Evolutionary conservation across 2,113 vertebrate species (phyloP).

Genomic region (Orientallactaga bullata): DNA sequence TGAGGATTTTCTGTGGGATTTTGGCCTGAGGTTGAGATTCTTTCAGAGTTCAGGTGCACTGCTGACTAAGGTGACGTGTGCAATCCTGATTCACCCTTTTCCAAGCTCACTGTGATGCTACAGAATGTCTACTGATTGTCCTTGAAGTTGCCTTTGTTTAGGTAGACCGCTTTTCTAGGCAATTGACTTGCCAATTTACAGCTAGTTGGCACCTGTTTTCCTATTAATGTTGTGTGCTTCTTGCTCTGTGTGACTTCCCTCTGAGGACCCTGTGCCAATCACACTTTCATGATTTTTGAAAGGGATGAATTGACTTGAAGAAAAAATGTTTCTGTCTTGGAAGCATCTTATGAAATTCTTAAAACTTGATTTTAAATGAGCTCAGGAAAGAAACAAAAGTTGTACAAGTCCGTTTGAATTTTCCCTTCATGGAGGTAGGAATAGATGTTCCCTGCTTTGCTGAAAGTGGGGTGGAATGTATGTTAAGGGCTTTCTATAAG

Average conservation of each 20-base stretch:
- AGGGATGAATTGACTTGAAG: constrained; percentile 73
- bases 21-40: constrained; percentile 27
- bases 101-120: constrained; percentile 44
- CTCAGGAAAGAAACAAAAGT: constrained; percentile 67
- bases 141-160: constrained; percentile 47
- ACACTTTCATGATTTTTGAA: constrained; percentile 76
- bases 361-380: constrained; percentile 73
- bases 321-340: constrained; percentile 71
- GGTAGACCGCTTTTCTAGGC: constrained; percentile 58
- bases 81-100: constrained; percentile 48
- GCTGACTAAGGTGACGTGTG: constrained; percentile 56
- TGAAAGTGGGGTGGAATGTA: constrained; percentile 26
- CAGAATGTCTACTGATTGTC: constrained; percentile 49
- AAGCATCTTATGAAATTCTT: constrained; percentile 68
- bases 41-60: constrained; percentile 25
- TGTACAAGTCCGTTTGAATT: constrained; percentile 46
- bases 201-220: constrained; percentile 60
- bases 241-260: constrained; percentile 62
- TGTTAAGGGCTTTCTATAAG: constrained; percentile 47
- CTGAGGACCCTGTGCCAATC: constrained; percentile 55
- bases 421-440: not conserved
- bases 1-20: constrained; percentile 16
- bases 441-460: not conserved
- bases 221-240: constrained; percentile 68
- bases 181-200: constrained; percentile 62